Evolutionary conservation across 2,797 vertebrate genomes (phyloP).

Genomic region (Odontamblyopus rebecca): DNA sequence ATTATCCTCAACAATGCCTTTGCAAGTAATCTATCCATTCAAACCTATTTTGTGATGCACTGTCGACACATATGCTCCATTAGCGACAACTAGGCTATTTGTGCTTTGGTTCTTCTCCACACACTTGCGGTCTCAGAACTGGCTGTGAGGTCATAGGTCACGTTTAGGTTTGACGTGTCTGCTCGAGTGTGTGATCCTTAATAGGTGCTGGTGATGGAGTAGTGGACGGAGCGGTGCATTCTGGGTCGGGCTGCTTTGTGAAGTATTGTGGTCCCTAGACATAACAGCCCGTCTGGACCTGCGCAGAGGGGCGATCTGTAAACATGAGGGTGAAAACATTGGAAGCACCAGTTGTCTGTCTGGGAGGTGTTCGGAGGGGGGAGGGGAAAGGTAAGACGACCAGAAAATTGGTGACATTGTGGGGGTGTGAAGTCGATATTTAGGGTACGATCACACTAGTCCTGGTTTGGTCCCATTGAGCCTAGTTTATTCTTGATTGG

Average conservation of each 20-base stretch:
- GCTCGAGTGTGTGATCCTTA: slow-evolving; percentile 39
- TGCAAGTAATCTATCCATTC: too few relatives aligned
- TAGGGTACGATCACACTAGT: not conserved
- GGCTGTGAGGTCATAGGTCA: slow-evolving; percentile 41
- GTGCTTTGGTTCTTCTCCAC: not conserved
- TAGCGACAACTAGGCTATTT: not conserved
- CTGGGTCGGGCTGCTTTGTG: slow-evolving; percentile 27
- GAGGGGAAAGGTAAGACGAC: slow-evolving; percentile 29
- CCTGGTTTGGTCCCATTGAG: not conserved
- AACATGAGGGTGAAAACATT: slow-evolving; percentile 3
- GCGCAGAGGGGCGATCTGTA: not conserved
- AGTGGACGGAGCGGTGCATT: slow-evolving; percentile 18
- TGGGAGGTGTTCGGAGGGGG: slow-evolving; percentile 36
- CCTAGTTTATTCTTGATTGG: not conserved
- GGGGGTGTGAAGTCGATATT: not conserved
- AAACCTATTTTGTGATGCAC: too few relatives aligned
- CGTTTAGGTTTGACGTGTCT: slow-evolving; percentile 34
- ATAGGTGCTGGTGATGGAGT: slow-evolving; percentile 45
- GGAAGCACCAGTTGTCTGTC: slow-evolving; percentile 35
- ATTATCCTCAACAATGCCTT: too few relatives aligned
- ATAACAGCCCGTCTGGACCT: not conserved
- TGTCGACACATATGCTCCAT: too few relatives aligned
- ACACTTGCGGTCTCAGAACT: slow-evolving; percentile 12
- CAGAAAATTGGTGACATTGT: slow-evolving; percentile 19
- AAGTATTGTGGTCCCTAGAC: not conserved